Conservation (phyloP, 2,888 invertebrate species). For the Amitus sp. region DNA sequence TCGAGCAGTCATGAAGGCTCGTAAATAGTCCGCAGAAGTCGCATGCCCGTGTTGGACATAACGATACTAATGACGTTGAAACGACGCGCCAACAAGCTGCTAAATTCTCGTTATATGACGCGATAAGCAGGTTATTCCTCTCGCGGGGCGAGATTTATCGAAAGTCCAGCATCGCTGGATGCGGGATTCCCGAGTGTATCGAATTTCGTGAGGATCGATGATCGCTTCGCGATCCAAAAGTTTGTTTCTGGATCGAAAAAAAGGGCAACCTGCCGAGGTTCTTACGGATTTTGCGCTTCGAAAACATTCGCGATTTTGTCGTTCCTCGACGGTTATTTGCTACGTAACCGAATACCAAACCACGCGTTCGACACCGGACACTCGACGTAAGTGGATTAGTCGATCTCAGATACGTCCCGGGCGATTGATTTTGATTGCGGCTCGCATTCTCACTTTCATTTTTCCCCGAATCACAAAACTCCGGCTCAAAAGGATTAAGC, state of each 20-base stretch:
- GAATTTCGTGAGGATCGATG: not conserved
- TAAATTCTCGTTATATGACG: slow-evolving; percentile 16
- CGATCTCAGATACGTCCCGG: slow-evolving; percentile 42
- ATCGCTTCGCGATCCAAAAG: not conserved
- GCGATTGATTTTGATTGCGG: slow-evolving; percentile 21
- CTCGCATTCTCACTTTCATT: slow-evolving; percentile 11
- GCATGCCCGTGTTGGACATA: slow-evolving; percentile 59
- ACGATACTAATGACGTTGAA: slow-evolving; percentile 56
- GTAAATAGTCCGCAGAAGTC: slow-evolving; percentile 56
- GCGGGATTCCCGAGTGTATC: not conserved
- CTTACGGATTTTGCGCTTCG: slow-evolving; percentile 47
- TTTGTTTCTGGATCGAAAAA: not conserved
- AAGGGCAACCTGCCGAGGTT: slow-evolving; percentile 21
- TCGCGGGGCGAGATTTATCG: not conserved
- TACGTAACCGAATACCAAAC: slow-evolving; percentile 56
- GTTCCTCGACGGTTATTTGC: slow-evolving; percentile 50
- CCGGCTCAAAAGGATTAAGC: not conserved
- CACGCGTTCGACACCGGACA: slow-evolving; percentile 59
- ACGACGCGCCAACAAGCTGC: slow-evolving; percentile 46
- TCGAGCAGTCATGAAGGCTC: slow-evolving; percentile 53
- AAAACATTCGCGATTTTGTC: slow-evolving; percentile 57
- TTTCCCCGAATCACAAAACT: slow-evolving; percentile 22
- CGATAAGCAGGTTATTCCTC: slow-evolving; percentile 38
- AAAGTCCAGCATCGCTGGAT: not conserved
- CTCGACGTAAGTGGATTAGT: slow-evolving; percentile 58